These are phyloP conservation scores for Asarcornis scutulata DNA, from an alignment of 2,113 vertebrate species.

Conservation along the genomic window DNA sequence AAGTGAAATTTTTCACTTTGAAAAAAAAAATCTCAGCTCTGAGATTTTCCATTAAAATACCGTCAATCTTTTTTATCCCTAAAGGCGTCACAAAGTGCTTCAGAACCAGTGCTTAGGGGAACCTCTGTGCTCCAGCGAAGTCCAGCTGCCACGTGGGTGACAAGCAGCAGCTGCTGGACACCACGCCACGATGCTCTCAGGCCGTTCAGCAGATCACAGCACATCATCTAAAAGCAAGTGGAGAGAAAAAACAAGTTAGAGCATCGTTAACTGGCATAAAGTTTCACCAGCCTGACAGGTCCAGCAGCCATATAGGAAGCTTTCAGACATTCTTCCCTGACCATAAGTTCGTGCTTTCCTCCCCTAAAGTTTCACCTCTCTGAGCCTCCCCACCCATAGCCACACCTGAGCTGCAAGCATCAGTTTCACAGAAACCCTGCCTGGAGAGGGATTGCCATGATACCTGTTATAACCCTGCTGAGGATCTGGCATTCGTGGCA, in stretches of 20 bases:
- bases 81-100: neutral
- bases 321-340: fast-evolving
- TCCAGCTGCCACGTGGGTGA: neutral
- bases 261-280: neutral
- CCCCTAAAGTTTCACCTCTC: fast-evolving
- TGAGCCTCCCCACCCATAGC: neutral
- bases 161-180: neutral
- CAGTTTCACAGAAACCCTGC: neutral
- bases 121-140: neutral
- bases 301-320: neutral
- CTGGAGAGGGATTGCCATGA: fast-evolving
- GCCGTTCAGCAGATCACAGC: fast-evolving
- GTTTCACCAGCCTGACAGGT: neutral
- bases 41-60: slow-evolving; percentile 30
- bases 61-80: slow-evolving; percentile 28
- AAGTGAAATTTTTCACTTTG: neutral
- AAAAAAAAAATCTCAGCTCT: neutral
- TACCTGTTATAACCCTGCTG: fast-evolving
- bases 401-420: neutral
- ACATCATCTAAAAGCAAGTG: neutral
- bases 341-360: fast-evolving
- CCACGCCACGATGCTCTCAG: neutral
- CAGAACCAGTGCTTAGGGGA: neutral
- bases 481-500: neutral
- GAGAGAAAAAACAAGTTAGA: neutral